Base-by-base conservation (phyloP, 2,888 invertebrate species). In the Spisula subtruncata region DNA sequence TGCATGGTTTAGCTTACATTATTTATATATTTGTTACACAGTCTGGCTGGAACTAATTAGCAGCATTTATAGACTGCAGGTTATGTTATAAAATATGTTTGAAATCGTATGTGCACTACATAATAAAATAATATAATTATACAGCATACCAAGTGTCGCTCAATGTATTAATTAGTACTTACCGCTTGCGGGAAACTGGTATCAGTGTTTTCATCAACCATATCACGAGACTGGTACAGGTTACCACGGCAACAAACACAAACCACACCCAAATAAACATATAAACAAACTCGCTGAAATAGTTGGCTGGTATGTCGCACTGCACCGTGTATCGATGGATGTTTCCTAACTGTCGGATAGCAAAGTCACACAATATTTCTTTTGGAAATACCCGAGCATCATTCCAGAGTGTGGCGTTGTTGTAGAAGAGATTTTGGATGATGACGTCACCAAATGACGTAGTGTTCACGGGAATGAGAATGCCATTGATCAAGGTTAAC, bases 211-310 rank as follows among this genome's bases (percentile, higher is more conserved):
- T 20, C 14, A 91, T 0, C 18, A 91, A 0, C 87, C 90, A 89
- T 18, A 89, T 80, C 6, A 79, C 54, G 29, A 89, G 35, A 75
- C 92, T 92, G 29, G 87, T 25, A n/a, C 82, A 83, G 18, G 90
- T 91, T 16, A 92, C 88, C 10, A 90, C 66, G 46, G 90, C 54
- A 71, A 92, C 90, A 12, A 90, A 51, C 18, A 91, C 48, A 1
- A 92, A 79, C 92, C 92, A 92, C 48, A 90, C 83, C 92, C 92
- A 92, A 6, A 92, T 32, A 35, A 92, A 86, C 81, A 87, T 85
- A 66, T 83, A 91, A 16, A 79, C 83, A 46, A 35, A 54, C 81
- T 92, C 92, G 54, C 85, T 87, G 46, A 88, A 90, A 25, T 79
- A 71, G 56, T 90, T 91, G 32, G 79, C 75, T 1, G 90, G 84